These are phyloP conservation scores for Exephanes ischioxanthus DNA, from an alignment of 2,888 invertebrate species.

Conservation along the genomic window DNA sequence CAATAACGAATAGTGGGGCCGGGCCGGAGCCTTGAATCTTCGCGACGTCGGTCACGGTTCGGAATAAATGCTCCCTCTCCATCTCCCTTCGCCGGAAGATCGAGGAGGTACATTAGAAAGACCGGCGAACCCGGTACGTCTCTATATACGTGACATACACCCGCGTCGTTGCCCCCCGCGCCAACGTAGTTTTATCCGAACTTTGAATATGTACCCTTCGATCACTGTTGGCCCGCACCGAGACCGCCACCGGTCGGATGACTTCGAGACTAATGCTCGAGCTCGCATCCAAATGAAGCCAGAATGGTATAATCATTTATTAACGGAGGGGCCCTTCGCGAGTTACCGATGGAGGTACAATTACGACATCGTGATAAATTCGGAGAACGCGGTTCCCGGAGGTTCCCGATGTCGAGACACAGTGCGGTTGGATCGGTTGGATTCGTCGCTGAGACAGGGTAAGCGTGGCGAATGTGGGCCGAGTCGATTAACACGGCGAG, in stretches of 20 bases:
- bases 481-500: too few relatives aligned
- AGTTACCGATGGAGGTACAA: not conserved
- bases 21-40: conserved; percentile 52
- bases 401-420: not conserved
- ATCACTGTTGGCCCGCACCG: conserved; percentile 30
- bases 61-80: conserved; percentile 75
- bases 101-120: conserved; percentile 77
- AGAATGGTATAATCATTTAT: conserved; percentile 9
- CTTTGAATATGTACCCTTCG: conserved; percentile 70
- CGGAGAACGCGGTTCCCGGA: not conserved
- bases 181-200: conserved; percentile 25
- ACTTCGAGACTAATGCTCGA: conserved; percentile 23
- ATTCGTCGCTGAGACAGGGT: not conserved
- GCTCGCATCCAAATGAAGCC: not conserved
- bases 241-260: conserved; percentile 20
- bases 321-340: not conserved
- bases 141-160: conserved; percentile 7
- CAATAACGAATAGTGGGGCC: conserved; percentile 66
- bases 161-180: conserved; percentile 13
- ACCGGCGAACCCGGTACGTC: conserved; percentile 46
- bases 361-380: not conserved
- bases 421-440: not conserved
- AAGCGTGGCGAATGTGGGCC: not conserved
- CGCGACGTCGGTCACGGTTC: conserved; percentile 64
- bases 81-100: conserved; percentile 72